Conservation (phyloP, 2,113 vertebrate species). For the Aepyceros melampus region DNA sequence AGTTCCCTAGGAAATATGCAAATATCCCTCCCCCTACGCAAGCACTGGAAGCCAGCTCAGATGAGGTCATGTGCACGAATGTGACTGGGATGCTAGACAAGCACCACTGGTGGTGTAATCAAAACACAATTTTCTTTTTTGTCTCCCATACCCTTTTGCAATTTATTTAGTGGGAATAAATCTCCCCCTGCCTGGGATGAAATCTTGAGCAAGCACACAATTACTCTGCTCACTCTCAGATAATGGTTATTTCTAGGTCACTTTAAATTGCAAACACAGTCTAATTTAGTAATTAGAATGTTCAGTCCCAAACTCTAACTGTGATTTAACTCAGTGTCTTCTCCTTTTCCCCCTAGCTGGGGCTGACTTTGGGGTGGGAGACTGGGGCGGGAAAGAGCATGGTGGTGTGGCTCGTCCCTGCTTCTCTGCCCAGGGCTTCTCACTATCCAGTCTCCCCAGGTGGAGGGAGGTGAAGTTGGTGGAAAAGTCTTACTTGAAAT, state of each 20-base stretch:
- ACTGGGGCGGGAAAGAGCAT: neutral
- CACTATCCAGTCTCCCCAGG: neutral
- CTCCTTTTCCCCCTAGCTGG: neutral
- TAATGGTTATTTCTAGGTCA: neutral
- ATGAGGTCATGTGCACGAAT: neutral
- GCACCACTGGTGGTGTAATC: neutral
- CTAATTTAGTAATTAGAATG: constrained; percentile 10
- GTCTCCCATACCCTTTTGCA: neutral
- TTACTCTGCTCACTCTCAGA: neutral
- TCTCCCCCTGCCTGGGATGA: neutral
- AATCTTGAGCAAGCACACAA: neutral
- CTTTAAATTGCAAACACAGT: neutral
- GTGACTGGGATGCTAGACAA: neutral
- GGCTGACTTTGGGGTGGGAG: neutral
- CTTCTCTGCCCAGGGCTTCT: neutral
- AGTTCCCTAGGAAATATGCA: neutral
- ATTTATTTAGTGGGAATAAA: neutral
- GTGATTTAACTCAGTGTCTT: neutral
- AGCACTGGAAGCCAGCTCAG: neutral
- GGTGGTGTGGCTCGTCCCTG: neutral
- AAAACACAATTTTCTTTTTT: neutral
- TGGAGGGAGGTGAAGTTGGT: too few relatives aligned
- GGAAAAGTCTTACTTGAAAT: neutral
- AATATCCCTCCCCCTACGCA: neutral
- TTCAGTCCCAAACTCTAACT: neutral